A percentile compares a stretch with the other conserved stretches of the same genome.
Evolutionary conservation across 2,797 vertebrate species (phyloP).

Genomic region (Urophycis tenuis): DNA sequence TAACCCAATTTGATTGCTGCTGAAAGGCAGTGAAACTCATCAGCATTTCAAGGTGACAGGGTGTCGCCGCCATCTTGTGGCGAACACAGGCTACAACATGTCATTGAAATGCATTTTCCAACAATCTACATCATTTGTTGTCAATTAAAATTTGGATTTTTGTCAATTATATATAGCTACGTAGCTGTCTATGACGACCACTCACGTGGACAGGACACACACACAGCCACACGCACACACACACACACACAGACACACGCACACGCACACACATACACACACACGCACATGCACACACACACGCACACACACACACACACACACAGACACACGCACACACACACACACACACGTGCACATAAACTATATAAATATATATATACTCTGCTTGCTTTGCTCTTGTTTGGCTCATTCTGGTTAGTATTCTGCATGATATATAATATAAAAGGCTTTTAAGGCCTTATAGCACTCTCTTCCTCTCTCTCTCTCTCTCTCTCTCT

Average conservation of each 20-base stretch:
- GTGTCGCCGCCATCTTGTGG: constrained; percentile 55
- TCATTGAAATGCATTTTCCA: background rate
- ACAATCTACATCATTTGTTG: background rate
- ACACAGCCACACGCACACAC: background rate
- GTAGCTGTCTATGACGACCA: background rate
- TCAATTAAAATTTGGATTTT: background rate
- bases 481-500: constrained; percentile 1
- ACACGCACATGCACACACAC: constrained; percentile 1
- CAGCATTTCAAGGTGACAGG: background rate
- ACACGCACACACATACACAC: background rate
- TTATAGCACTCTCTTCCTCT: background rate
- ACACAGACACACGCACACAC: constrained; percentile 3
- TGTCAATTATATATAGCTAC: too few relatives aligned
- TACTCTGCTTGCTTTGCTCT: constrained; percentile 10
- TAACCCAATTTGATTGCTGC: background rate
- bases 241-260: constrained; percentile 1
- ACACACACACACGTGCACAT: background rate
- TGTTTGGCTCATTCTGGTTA: constrained; percentile 23
- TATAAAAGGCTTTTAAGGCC: constrained; percentile 38
- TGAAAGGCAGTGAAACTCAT: background rate
- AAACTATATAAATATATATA: too few relatives aligned
- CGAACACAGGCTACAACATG: background rate
- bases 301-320: constrained; percentile 5
- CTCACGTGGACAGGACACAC: background rate
- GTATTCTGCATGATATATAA: constrained; percentile 44